Evolutionary conservation across 1,140 invertebrate genomes (phyloP).

Genomic region (Scylla paramamosain): DNA sequence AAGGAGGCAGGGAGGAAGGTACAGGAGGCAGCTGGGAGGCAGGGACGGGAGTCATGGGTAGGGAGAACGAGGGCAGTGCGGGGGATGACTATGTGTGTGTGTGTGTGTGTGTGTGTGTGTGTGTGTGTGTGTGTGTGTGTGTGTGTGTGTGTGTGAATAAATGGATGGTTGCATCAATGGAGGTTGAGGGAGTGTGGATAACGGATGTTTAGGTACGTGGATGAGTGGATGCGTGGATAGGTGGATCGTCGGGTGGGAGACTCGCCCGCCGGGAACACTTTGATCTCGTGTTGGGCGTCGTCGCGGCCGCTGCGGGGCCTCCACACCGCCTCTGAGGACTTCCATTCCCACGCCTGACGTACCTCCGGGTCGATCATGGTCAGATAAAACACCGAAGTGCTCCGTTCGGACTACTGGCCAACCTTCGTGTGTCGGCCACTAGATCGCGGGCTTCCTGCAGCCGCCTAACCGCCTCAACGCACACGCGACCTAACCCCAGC

Average conservation of each 20-base stretch:
- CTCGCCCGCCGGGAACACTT: not conserved
- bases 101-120: constrained; percentile 51
- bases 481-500: too few relatives aligned
- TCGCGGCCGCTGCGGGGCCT: not conserved
- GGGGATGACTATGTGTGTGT: not conserved
- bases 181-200: not conserved
- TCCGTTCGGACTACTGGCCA: constrained; percentile 68
- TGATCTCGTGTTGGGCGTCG: constrained; percentile 32
- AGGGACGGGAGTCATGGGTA: not conserved
- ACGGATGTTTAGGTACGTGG: not conserved
- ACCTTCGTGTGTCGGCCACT: constrained; percentile 66
- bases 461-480: not conserved
- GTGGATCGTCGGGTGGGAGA: not conserved
- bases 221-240: not conserved
- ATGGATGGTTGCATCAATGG: not conserved
- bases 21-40: not conserved
- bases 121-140: constrained; percentile 46
- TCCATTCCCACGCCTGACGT: constrained; percentile 62
- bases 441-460: not conserved
- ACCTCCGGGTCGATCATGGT: constrained; percentile 62
- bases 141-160: constrained; percentile 6
- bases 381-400: constrained; percentile 72
- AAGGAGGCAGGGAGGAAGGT: not conserved
- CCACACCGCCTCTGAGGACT: constrained; percentile 6
- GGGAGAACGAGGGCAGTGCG: not conserved